Evolutionary conservation across 2,888 invertebrate species (phyloP), one percentile per base, ranked within the genome.

Genomic region (Allygus modestus): DNA sequence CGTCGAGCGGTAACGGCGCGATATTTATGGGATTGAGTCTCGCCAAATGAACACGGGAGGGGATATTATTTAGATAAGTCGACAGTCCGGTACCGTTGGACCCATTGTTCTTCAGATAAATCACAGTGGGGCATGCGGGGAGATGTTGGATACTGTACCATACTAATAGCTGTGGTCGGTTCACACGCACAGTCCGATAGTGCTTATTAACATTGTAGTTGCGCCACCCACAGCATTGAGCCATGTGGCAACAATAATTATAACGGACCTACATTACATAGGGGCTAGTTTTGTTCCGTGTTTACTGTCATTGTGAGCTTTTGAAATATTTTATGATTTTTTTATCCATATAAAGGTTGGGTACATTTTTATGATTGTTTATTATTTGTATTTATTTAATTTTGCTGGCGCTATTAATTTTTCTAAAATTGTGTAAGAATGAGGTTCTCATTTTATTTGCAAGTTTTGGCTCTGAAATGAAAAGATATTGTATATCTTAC

Each of bases 31-130:
- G 73, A 73, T 73, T 23, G 73, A 9, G 41, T n/a, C 73, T 73
- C 73, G 37, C 73, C 73, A 73, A 73, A 73, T 73, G 73, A 73
- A 73, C 73, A 71, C 33, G 71, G 73, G 43, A 33, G 23, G 73
- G 73, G 73, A 41, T 73, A 73, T 73, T 73, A 73, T 37, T 73
- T 73, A 73, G 73, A 73, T 73, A 73, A 73, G 73, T 37, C 31
- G 73, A 73, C 73, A 73, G 77, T 77, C 77, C 77, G 51, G 77
- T 77, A 43, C 77, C 77, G 77, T 46, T 77, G 77, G 26, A 77
- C 31, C 54, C 77, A 77, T 77, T 77, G 77, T 77, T 77, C 77
- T 51, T 77, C 17, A 26, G 77, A 77, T 77, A 77, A 51, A 77
- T 77, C 77, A 77, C 77, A 28, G 28, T 9, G 43, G 17, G 73